Base-by-base conservation (phyloP, 2,888 invertebrate species). In the Scelioninae gen. 1 region DNA sequence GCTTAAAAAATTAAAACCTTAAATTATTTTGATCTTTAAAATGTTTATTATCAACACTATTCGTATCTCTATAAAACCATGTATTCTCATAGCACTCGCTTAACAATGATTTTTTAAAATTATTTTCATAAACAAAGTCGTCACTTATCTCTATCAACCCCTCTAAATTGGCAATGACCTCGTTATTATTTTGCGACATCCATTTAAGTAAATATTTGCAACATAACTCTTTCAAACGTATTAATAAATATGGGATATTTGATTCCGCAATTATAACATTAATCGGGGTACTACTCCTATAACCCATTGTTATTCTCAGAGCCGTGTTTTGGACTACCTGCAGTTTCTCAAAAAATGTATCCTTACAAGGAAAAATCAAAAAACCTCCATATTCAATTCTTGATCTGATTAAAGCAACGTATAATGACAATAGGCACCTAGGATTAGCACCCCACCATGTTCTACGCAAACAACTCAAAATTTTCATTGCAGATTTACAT, bases 401-500 rank as follows among this genome's bases (percentile, higher is more conserved):
- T 1, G 78, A 75, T 40, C 66, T 62, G n/a, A 63, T 55, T 15
- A 75, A 15, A 4, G 71, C 9, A 1, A 31, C 69, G 16, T 56
- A 79, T 0, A 83, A 7, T 0, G 40, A 5, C 0, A 65, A 34
- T 1, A 83, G 9, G 0, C 15, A 38, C 8, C 13, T 5, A 11
- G 77, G 77, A 29, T 80, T 29, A 13, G 80, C 79, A 9, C 80
- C 80, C 69, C 68, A 83, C 72, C 72, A 77, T 9, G 75, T 83
- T 5, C 55, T 40, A 51, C 72, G 51, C 6, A 83, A 34, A 16
- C 56, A 83, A 49, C 49, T 49, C 7, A 49, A 0, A 49, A 49
- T 49, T 49, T 10, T 49, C 9, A 49, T 9, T 10, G 49, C 23
- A 10, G 49, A 49, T 49, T 49, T 49, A 10, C 49, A 49, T 49